Evolutionary conservation across 1,140 invertebrate genomes (phyloP), one percentile per base, ranked within the genome.

Genomic region (Papilio polytes): DNA sequence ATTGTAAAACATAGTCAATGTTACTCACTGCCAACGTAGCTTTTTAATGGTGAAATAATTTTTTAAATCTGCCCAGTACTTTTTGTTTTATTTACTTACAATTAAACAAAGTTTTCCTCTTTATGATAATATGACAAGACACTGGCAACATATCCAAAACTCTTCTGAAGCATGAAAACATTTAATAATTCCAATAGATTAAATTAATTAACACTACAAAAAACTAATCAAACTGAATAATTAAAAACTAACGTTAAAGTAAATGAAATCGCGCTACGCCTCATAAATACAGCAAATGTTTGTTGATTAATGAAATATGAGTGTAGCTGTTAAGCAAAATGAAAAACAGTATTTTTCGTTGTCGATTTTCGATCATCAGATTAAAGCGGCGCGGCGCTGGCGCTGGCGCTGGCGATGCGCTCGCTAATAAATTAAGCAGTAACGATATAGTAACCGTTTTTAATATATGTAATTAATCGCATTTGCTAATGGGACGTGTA

Each of bases 391-490:
- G 56, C 36, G 46, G 46, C 46, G 46, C 46, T n/a, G n/a, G n/a
- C n/a, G n/a, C n/a, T 3, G 44, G 44, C 44, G 44, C 46, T 41
- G 22, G 22, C 53, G 53, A 9, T 20, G 63, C 22, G 26, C 63
- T 70, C 63, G 63, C 63, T 70, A 70, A 70, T 70, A 31, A 31
- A 70, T 70, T 70, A 31, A 70, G 3, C 26, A 70, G 63, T 70
- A 70, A 66, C 63, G 26, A 66, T 66, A 66, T 31, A 66, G 22
- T 66, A 66, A 70, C 22, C 63, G 63, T 70, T 70, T 70, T 70
- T 70, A 70, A 70, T 70, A 70, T 70, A 36, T 70, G 63, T 70
- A 70, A 70, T 70, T 70, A 70, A 70, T 63, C 26, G 22, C 63
- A 70, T 70, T 70, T 70, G 63, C 63, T 70, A 70, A 70, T 70